phyloP scores from a whole-genome alignment of 1,140 invertebrate genomes.

The Nymphalis io region DNA sequence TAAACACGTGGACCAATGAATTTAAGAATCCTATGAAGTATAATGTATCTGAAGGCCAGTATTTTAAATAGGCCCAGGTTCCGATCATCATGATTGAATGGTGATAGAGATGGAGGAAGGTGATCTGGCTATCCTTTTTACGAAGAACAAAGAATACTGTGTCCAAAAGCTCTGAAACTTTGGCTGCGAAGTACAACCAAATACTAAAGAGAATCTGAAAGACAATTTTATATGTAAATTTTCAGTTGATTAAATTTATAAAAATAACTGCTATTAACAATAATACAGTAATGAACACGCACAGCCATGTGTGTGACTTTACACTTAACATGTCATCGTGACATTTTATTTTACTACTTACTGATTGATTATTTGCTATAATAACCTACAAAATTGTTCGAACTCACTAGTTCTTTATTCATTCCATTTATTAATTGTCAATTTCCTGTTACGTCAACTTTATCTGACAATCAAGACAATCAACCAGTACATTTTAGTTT shows the following conservation, averaged over 20 bases:
- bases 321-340: no score
- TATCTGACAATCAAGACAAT: no score
- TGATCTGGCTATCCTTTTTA: conserved; percentile 95
- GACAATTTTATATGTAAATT: conserved; percentile 13
- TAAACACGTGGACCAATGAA: conserved; percentile 95
- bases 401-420: no score
- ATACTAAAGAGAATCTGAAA: conserved; percentile 61
- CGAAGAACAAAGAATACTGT: conserved; percentile 95
- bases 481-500: no score
- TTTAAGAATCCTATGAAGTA: conserved; percentile 96
- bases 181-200: conserved; percentile 65
- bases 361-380: no score
- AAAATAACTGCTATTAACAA: not conserved
- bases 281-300: no score
- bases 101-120: conserved; percentile 96
- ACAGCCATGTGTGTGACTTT: no score
- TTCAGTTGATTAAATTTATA: not conserved
- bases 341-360: no score
- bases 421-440: no score
- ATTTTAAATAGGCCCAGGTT: conserved; percentile 90
- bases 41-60: conserved; percentile 80
- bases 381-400: no score
- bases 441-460: no score
- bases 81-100: conserved; percentile 96
- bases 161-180: conserved; percentile 82